A percentile compares a stretch with the other conserved stretches of the same genome.
Evolutionary conservation across 2,888 invertebrate genomes (phyloP).

Genomic region (Metellina segmentata): DNA sequence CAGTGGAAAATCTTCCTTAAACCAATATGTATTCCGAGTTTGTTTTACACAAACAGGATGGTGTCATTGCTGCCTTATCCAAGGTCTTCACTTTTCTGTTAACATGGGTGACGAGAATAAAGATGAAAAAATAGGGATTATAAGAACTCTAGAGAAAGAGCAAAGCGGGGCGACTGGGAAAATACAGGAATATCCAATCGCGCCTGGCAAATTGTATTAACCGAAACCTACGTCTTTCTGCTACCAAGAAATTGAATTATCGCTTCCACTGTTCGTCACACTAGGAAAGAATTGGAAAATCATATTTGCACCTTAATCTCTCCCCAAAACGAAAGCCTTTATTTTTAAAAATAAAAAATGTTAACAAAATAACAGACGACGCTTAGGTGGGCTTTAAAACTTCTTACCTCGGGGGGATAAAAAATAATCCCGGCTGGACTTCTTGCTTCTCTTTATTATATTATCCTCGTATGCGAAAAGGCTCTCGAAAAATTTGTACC

Average conservation of each 20-base stretch:
- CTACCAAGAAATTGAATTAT: slow-evolving; percentile 14
- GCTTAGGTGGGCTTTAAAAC: slow-evolving; percentile 2
- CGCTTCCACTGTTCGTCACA: not conserved
- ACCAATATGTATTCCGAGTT: too few species aligned
- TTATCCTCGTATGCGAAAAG: slow-evolving; percentile 10
- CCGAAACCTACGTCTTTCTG: slow-evolving; percentile 15
- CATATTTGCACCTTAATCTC: slow-evolving; percentile 42
- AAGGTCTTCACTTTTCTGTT: too few species aligned
- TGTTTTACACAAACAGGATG: not conserved
- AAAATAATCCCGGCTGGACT: slow-evolving; percentile 1
- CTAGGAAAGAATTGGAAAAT: not conserved
- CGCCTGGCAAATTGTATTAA: slow-evolving; percentile 32
- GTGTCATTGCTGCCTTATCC: not conserved
- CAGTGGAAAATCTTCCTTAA: too few species aligned
- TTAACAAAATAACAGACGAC: slow-evolving; percentile 25
- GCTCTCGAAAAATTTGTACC: not conserved
- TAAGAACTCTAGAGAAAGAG: not conserved
- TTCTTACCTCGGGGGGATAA: not conserved
- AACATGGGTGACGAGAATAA: too few species aligned
- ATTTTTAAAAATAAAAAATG: slow-evolving; percentile 7
- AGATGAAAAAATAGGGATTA: too few species aligned
- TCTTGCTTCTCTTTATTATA: slow-evolving; percentile 12
- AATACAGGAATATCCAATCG: not conserved
- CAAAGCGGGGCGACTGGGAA: not conserved
- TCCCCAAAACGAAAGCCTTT: slow-evolving; percentile 3